These are phyloP conservation scores for Egretta garzetta DNA, from an alignment of 2,113 vertebrate genomes.

Conservation along the genomic window DNA sequence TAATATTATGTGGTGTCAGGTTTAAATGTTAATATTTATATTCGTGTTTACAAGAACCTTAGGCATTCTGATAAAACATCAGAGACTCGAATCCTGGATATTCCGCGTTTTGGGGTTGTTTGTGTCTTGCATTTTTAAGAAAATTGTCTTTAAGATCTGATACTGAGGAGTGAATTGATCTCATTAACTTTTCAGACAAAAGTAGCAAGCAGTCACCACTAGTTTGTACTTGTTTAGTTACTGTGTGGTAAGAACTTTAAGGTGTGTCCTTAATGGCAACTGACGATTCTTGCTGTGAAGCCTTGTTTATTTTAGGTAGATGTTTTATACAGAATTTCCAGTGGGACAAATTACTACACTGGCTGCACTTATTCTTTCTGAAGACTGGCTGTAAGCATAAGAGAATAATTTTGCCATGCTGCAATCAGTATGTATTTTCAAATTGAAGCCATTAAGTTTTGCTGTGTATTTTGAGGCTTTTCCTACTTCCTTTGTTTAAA, in stretches of 20 bases:
- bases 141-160: constrained; percentile 21
- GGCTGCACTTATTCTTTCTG: constrained; percentile 56
- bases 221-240: constrained; percentile 79
- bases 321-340: constrained; percentile 72
- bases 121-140: constrained; percentile 24
- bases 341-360: constrained; percentile 58
- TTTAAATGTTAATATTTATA: constrained; percentile 43
- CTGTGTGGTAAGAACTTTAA: constrained; percentile 79
- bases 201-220: constrained; percentile 62
- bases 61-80: constrained; percentile 5
- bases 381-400: constrained; percentile 25
- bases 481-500: constrained; percentile 67
- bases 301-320: constrained; percentile 75
- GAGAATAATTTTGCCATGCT: constrained; percentile 46
- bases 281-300: constrained; percentile 73
- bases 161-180: constrained; percentile 54
- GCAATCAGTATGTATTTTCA: constrained; percentile 35
- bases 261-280: constrained; percentile 79
- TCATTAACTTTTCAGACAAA: constrained; percentile 73
- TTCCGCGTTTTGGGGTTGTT: not conserved
- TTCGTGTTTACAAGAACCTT: not conserved
- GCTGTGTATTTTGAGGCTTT: constrained; percentile 65
- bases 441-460: constrained; percentile 55
- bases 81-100: not conserved
- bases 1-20: constrained; percentile 33